Base-by-base conservation (phyloP, 2,888 invertebrate genomes). In the Alloplasta piceator region DNA sequence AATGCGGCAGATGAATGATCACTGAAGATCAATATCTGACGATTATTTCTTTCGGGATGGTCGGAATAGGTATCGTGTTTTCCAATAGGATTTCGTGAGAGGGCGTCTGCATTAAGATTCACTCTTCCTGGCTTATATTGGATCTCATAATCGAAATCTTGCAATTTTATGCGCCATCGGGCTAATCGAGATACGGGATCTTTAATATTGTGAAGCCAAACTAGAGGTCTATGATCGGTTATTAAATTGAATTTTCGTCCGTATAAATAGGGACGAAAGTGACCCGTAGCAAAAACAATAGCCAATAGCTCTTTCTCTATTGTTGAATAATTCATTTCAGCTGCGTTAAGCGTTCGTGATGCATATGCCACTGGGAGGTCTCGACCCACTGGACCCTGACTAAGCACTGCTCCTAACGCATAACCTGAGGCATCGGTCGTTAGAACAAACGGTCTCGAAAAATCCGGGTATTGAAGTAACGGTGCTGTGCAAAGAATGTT, bases 271-370 rank as follows among this genome's bases (percentile, higher is more conserved):
- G 38, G 56, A n/a, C 56, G 26, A 6, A 56, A 56, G 9, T 56
- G 56, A 3, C n/a, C 6, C 5, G n/a, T 7, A 5, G 36, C 26
- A 10, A n/a, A 56, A 4, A 56, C 9, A 5, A 38, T 56, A 36
- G 56, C 56, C 10, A 56, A 56, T 9, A 56, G n/a, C n/a, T 56
- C 56, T 4, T 56, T 56, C n/a, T 38, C 56, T 9, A 36, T 56
- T 4, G 56, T 56, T 10, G 56, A 56, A 38, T 56, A 56, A 10
- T 56, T 56, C 7, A 56, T 4, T 10, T 56, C 56, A 48, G 48
- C 4, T 7, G 9, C n/a, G n/a, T 48, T 48, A 10, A 48, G n/a
- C n/a, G n/a, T n/a, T 7, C 48, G 4, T 26, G 48, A 48, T 10
- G n/a, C n/a, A 12, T 48, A 48, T 3, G 48, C 48, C 10, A 48